A percentile compares a stretch with the other conserved stretches of the same genome.
Evolutionary conservation across 1,140 invertebrate genomes (phyloP).

Genomic region (Aradophagus sp.): DNA sequence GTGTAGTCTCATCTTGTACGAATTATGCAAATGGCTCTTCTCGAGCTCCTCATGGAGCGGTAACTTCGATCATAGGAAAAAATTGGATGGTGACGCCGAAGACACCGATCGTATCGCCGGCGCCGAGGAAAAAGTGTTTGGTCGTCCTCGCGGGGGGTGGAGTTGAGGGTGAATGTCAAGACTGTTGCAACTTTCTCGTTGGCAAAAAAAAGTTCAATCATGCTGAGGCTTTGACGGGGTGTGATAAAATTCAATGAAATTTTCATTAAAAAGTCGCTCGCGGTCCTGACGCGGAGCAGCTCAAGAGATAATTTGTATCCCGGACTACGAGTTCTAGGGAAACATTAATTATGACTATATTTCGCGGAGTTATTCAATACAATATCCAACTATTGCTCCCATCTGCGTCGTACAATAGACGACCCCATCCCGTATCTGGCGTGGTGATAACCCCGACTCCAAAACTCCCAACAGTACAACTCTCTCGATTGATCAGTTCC

Average conservation of each 20-base stretch:
- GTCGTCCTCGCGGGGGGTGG: too few relatives aligned
- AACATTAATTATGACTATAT: conserved; percentile 42
- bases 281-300: too few relatives aligned
- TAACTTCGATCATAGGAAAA: conserved; percentile 43
- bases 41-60: conserved; percentile 10
- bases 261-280: conserved; percentile 32
- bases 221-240: too few relatives aligned
- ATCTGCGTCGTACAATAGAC: conserved; percentile 35
- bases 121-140: too few relatives aligned
- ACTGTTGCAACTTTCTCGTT: too few relatives aligned
- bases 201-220: too few relatives aligned
- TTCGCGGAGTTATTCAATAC: conserved; percentile 35
- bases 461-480: conserved; percentile 34
- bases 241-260: too few relatives aligned
- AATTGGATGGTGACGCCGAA: conserved; percentile 1
- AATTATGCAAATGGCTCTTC: conserved; percentile 51
- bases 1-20: conserved; percentile 47
- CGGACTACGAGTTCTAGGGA: too few relatives aligned
- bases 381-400: conserved; percentile 33
- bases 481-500: conserved; percentile 43
- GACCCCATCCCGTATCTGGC: conserved; percentile 8
- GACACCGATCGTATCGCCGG: conserved; percentile 4
- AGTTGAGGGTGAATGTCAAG: too few relatives aligned
- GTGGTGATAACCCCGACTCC: conserved; percentile 22
- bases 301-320: conserved; percentile 17